Evolutionary conservation across 2,113 vertebrate species (phyloP), one percentile per base, ranked within the genome.

Genomic region (Petrocephalus zakoni): DNA sequence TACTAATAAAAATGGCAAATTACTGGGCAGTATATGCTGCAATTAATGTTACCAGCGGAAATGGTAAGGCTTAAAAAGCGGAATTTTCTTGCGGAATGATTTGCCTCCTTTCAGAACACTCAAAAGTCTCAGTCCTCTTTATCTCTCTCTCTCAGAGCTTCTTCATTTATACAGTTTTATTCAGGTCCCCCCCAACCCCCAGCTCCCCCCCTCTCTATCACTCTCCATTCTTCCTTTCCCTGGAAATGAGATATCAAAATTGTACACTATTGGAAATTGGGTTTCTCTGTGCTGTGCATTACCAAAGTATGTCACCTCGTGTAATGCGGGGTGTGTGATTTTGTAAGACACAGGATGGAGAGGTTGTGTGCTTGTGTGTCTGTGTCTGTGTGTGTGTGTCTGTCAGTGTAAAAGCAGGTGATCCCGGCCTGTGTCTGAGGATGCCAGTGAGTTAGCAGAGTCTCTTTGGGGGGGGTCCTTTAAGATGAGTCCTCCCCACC

Each of bases 191-290:
- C 22, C 81, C 22, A 83, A 22, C 37, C 37, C 46, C 78, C 78
- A 82, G 37, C 34, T 9, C 78, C 46, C n/a, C 15, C 29, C 6
- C 84, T 85, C 25, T 17, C 51, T 47, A 1, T 52, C 29, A 7
- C 25, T 25, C 84, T 86, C 25, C 52, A 34, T 56, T 55, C 25
- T 34, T 86, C 84, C 21, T 46, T 46, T 34, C 84, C n/a, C 84
- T 56, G 51, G 52, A 55, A 86, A 86, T 52, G 52, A 86, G 84
- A 53, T 37, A n/a, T 86, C 84, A 86, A 34, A 86, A 86, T 53
- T 55, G 22, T 86, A 29, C 49, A 19, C 84, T 53, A 52, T 7
- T 13, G 51, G 25, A 86, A 53, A n/a, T n/a, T 85, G 46, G 13
- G 13, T 85, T 47, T 85, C 22, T 85, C 47, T 49, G 81, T 83